Evolutionary conservation across 2,888 invertebrate genomes (phyloP), one percentile per base, ranked within the genome.

Genomic region (Brachynemurus nebulosus): DNA sequence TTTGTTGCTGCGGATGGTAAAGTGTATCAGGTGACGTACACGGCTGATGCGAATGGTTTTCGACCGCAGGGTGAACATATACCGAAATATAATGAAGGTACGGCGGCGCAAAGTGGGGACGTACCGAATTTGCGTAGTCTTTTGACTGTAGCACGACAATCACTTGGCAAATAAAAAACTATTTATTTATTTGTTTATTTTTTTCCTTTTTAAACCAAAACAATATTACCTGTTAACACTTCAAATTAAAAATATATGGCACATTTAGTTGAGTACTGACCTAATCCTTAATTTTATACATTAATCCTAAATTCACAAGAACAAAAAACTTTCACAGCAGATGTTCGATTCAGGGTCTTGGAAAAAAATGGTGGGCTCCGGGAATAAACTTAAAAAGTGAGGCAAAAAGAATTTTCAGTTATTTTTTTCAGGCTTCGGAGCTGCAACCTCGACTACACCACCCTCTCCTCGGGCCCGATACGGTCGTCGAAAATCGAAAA

Each of bases 11-110:
- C 70, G 2, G 63, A 64, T 46, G 76, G 76, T 16, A 62, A 65
- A 45, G 65, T 67, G 21, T 71, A 72, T 53, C 65, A 64, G 8
- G 65, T 71, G 7, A 59, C 62, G 23, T 74, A 72, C 65, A 45
- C 61, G 44, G 71, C 75, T 45, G 73, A 74, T 50, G 72, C 73
- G 52, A 71, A 70, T 51, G 74, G 74, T 5, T 74, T 64, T 64
- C 68, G 68, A 48, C 70, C 72, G 1, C 48, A 52, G 47, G 56
- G 42, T 12, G 42, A 18, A 16, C 42, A 42, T 34, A 17, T 42
- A 8, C 42, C 42, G 17, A 38, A 3, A 25, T 8, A 25, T 25
- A 25, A 9, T 11, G 11, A 11, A 8, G 8, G 27, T 25, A 9
- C 11, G 27, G 27, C 27, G 27, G 27, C 27, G 11, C 27, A 8